Percentiles rank a stretch among this genome's conserved stretches.
Conservation (phyloP, 2,888 invertebrate genomes). For the Caradrina clavipalpis region DNA sequence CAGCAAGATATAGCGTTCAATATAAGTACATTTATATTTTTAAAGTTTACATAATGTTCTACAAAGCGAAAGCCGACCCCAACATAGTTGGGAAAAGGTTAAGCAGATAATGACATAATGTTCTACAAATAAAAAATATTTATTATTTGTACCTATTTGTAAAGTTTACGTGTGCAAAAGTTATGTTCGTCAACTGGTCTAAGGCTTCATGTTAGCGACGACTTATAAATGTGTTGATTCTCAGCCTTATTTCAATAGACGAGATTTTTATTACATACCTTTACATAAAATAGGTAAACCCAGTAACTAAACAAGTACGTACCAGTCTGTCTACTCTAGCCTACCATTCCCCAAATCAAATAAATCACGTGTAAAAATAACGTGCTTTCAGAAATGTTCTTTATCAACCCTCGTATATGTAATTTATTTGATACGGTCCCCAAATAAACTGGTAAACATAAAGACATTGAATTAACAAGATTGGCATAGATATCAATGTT, state of each 20-base stretch:
- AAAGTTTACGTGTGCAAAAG: too few relatives aligned
- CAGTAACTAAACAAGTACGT: not conserved
- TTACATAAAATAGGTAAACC: not conserved
- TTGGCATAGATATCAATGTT: constrained; percentile 82
- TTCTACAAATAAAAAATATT: too few relatives aligned
- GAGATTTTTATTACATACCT: not conserved
- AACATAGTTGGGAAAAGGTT: too few relatives aligned
- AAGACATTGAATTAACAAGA: constrained; percentile 77
- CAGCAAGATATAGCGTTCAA: too few relatives aligned
- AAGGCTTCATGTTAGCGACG: too few relatives aligned
- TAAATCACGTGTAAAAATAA: constrained; percentile 12
- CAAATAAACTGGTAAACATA: constrained; percentile 60
- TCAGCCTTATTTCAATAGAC: not conserved
- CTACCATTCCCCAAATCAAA: not conserved
- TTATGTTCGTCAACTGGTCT: too few relatives aligned
- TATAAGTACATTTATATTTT: too few relatives aligned
- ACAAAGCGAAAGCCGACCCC: too few relatives aligned
- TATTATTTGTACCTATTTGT: too few relatives aligned
- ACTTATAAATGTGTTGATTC: not conserved
- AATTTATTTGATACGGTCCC: constrained; percentile 49
- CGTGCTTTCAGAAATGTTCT: constrained; percentile 2
- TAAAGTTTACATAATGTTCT: too few relatives aligned
- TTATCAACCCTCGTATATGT: constrained; percentile 46
- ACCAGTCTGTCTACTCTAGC: not conserved
- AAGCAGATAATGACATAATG: too few relatives aligned